Base-by-base conservation (phyloP, 1,140 invertebrate species). In the Drosophila hydei region DNA sequence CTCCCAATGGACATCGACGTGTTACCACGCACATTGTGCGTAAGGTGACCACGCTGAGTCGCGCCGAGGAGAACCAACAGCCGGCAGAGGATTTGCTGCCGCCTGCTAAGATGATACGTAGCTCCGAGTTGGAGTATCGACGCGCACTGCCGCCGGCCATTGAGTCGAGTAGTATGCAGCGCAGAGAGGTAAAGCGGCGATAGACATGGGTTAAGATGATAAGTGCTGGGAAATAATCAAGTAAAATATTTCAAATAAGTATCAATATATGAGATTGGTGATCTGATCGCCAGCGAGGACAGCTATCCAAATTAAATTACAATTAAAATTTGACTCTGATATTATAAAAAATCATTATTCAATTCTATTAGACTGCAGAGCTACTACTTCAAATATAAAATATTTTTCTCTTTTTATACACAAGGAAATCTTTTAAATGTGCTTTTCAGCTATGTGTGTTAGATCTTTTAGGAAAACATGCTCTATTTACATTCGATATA, bases 21-120 rank as follows among this genome's bases (percentile, higher is more conserved):
- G 96, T 97, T 58, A 97, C 97, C 12, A 97, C 97, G 21, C 94
- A 96, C 76, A 96, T 98, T 65, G 95, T 98, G 5, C 94, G 96
- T 48, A 98, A 98, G 91, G 97, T 97, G 65, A 98, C 97, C 7
- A 98, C 97, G 1, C 90, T 98, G 55, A 97, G 96, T 14, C 93
- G 96, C 2, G 97, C 96, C 19, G 97, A 98, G 81, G 96, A 97
- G 89, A 94, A 95, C 68, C 94, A 94, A 67, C 93, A 94, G 14
- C 92, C 94, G 14, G 95, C 97, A 71, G 95, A 96, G 85, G 90
- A 96, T 79, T 93, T 94, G 64, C 90, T 93, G 89, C 93, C 92
- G 23, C 93, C 92, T 6, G 68, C 90, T 6, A 91, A 91, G 71
- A 91, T 90, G 85, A 75, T 90, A 60, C 77, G 81, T 18, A 91